phyloP scores from a whole-genome alignment of 1,140 invertebrate species.

The Trypoxylus dichotomus region DNA sequence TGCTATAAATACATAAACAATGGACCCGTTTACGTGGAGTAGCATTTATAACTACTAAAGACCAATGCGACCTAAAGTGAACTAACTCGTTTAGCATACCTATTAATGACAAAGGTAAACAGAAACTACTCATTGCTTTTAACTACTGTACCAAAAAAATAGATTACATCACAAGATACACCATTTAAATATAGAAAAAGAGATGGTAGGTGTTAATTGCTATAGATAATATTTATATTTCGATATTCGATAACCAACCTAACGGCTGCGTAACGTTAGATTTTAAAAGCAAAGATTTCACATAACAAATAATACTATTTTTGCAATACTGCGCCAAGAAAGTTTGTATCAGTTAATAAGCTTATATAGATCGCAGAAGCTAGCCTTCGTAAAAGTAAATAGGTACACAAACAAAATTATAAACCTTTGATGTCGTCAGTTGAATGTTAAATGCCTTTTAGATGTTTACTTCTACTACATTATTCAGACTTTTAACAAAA shows the following conservation, averaged over 20 bases:
- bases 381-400: no score
- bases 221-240: conserved; percentile 16
- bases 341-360: no score
- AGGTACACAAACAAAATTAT: no score
- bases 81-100: not conserved
- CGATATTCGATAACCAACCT: not conserved
- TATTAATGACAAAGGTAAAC: not conserved
- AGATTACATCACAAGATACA: not conserved
- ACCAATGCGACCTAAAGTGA: not conserved
- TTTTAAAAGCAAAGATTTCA: not conserved
- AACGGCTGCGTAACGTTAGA: not conserved
- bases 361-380: no score
- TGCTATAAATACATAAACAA: not conserved
- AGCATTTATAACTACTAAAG: not conserved
- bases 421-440: no score
- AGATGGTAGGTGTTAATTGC: not conserved
- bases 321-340: no score
- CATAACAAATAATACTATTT: no score
- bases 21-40: not conserved
- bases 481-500: no score
- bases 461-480: no score
- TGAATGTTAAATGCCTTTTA: no score
- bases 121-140: conserved; percentile 11
- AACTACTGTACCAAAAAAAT: not conserved
- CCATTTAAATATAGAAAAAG: not conserved